Conservation (phyloP, 35 echinoderm and acorn worm species). For the Ptychodera flava region DNA sequence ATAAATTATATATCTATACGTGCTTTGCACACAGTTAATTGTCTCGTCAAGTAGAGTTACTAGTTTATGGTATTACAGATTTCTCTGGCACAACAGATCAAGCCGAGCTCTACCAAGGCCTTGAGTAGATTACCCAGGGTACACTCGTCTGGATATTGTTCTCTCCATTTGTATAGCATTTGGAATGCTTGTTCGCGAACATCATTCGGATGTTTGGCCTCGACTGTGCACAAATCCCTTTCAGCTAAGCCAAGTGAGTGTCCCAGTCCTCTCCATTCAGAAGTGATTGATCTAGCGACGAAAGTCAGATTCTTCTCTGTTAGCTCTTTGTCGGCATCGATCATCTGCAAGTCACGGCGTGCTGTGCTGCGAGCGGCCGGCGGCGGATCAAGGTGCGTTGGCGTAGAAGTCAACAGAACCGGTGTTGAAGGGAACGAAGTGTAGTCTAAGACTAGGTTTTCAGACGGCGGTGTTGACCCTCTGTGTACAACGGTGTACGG, state of each 20-base stretch:
- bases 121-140: conserved; percentile 64
- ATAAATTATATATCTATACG: no score
- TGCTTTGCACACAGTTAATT: no score
- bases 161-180: conserved; percentile 92
- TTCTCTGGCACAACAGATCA: no score
- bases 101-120: conserved; percentile 59
- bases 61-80: no score
- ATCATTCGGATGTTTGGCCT: background rate
- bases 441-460: background rate
- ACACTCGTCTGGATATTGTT: conserved; percentile 84
- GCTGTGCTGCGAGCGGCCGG: background rate
- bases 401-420: no score
- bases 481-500: background rate
- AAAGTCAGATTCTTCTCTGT: background rate
- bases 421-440: background rate
- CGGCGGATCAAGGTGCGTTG: background rate
- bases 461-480: background rate
- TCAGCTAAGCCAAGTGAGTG: background rate
- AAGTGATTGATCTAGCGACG: background rate
- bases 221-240: background rate
- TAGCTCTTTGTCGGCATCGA: background rate
- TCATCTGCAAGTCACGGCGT: background rate
- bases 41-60: no score
- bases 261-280: background rate
- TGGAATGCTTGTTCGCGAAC: conserved; percentile 69